These are phyloP conservation scores for Eutolmus rufibarbis DNA, from an alignment of 2,888 invertebrate species.

Conservation along the genomic window DNA sequence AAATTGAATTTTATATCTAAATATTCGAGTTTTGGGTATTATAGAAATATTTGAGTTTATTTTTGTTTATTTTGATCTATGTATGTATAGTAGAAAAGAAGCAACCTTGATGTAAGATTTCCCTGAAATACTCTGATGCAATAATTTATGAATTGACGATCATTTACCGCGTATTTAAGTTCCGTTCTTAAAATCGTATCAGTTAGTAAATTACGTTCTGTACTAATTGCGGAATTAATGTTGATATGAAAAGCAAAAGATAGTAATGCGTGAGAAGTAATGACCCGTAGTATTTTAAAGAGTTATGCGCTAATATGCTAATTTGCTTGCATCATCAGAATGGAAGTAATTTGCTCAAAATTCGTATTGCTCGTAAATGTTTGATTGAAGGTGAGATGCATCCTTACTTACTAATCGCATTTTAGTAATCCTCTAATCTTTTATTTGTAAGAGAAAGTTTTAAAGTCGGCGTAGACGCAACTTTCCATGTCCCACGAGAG, in stretches of 20 bases:
- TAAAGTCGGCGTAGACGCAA: neutral
- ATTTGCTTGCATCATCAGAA: neutral
- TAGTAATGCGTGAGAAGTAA: too few relatives aligned
- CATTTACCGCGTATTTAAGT: neutral
- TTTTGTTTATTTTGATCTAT: too few relatives aligned
- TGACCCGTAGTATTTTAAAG: neutral
- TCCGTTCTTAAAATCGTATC: too few relatives aligned
- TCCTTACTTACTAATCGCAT: neutral
- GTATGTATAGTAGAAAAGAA: neutral
- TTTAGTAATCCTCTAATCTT: neutral
- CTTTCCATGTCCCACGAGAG: neutral
- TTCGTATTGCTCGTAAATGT: neutral
- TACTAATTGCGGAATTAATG: neutral
- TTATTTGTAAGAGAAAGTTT: neutral
- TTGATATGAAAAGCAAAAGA: neutral
- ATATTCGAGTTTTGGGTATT: too few relatives aligned
- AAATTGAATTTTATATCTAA: too few relatives aligned
- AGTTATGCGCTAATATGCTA: neutral
- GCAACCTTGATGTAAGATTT: neutral
- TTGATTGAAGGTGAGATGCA: neutral
- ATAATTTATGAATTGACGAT: neutral
- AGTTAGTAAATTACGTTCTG: too few relatives aligned
- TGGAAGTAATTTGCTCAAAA: neutral
- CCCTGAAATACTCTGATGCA: neutral
- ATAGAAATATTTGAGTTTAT: too few relatives aligned